A percentile compares a stretch with the other conserved stretches of the same genome.
Conservation (phyloP, 2,888 invertebrate genomes). For the Drosophila peninsularis region DNA sequence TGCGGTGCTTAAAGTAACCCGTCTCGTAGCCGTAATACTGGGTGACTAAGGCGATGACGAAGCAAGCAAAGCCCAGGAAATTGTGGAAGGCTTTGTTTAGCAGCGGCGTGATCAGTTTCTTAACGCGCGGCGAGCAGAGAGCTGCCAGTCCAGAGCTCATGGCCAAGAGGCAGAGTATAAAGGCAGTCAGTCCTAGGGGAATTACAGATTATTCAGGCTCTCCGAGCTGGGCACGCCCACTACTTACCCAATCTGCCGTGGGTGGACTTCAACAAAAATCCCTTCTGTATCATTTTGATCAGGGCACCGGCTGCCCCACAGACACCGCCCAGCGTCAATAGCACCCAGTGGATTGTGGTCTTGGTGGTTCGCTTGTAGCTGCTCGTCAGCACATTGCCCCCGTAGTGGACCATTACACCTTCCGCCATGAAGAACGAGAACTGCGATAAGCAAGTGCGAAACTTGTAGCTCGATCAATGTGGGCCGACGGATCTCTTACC, state of each 20-base stretch:
- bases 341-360: conserved; percentile 83
- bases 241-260: conserved; percentile 81
- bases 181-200: conserved; percentile 77
- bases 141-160: conserved; percentile 79
- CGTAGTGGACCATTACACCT: conserved; percentile 82
- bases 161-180: conserved; percentile 78
- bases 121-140: conserved; percentile 74
- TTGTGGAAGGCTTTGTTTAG: conserved; percentile 82
- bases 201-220: background rate
- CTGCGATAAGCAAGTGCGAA: conserved; percentile 44
- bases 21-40: conserved; percentile 83
- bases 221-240: conserved; percentile 5
- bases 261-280: conserved; percentile 66
- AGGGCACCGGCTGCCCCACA: conserved; percentile 80
- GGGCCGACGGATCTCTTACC: conserved; percentile 63
- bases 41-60: conserved; percentile 78
- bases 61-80: conserved; percentile 77
- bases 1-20: conserved; percentile 72
- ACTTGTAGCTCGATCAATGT: background rate
- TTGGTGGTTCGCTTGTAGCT: conserved; percentile 77
- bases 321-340: conserved; percentile 78
- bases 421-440: conserved; percentile 83
- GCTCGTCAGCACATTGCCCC: conserved; percentile 74
- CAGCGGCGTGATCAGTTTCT: conserved; percentile 72
- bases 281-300: conserved; percentile 78